These are phyloP conservation scores for Sinocyclocheilus grahami DNA, from an alignment of 2,113 vertebrate genomes.

Conservation along the genomic window DNA sequence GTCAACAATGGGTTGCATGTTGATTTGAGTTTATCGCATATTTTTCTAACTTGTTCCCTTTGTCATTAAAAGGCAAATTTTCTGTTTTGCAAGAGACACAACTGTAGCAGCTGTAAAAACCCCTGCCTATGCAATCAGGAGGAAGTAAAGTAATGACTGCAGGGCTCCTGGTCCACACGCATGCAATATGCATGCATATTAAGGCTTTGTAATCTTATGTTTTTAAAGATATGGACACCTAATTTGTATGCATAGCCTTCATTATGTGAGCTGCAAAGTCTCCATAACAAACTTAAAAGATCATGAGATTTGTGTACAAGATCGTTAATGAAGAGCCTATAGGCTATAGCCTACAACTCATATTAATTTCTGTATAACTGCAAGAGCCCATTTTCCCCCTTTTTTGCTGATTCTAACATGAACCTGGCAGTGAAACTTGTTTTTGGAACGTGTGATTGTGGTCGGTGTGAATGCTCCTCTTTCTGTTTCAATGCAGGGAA, in stretches of 20 bases:
- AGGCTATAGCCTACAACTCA: not conserved
- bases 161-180: not conserved
- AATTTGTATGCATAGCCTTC: not conserved
- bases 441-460: not conserved
- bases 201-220: not conserved
- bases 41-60: not conserved
- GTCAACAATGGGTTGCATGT: not conserved
- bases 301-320: not conserved
- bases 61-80: not conserved
- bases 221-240: not conserved
- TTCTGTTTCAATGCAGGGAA: not conserved
- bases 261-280: not conserved
- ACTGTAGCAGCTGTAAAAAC: not conserved
- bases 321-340: not conserved
- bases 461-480: not conserved
- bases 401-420: not conserved
- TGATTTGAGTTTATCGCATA: not conserved
- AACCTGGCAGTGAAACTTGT: not conserved
- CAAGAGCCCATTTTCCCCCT: not conserved
- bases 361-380: no score
- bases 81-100: no score
- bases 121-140: not conserved
- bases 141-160: not conserved
- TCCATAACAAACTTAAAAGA: not conserved
- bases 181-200: not conserved